Percentiles rank a stretch among this genome's conserved stretches.
phyloP scores from a whole-genome alignment of 2,797 vertebrate species.

The Silurus lanzhouensis region DNA sequence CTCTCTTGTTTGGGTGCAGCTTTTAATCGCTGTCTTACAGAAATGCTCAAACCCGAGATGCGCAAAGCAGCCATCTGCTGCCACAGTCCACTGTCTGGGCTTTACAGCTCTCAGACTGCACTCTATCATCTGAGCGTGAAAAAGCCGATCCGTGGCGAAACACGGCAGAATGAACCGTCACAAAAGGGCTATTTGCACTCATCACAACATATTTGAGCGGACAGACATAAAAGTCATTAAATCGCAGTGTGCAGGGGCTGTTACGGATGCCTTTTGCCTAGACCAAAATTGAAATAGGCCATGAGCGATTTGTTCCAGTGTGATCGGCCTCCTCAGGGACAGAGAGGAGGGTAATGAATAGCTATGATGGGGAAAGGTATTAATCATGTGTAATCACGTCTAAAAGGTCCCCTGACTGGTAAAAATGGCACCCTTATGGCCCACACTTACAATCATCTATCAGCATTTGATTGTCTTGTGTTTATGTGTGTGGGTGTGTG shows the following conservation, averaged over 20 bases:
- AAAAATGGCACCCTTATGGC: conserved; percentile 54
- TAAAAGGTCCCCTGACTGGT: conserved; percentile 51
- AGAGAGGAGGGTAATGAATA: conserved; percentile 56
- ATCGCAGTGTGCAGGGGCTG: background rate
- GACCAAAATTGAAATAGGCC: conserved; percentile 45
- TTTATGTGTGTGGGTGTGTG: conserved; percentile 4
- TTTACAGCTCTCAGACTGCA: conserved; percentile 1
- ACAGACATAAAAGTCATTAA: conserved; percentile 29
- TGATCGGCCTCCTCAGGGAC: conserved; percentile 46
- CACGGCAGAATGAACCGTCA: conserved; percentile 47
- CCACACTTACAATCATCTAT: conserved; percentile 53
- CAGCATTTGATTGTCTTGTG: conserved; percentile 47
- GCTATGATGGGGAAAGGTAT: conserved; percentile 53
- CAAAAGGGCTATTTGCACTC: conserved; percentile 50
- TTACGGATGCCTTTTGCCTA: conserved; percentile 31
- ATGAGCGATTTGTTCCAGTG: conserved; percentile 46
- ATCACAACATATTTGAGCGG: conserved; percentile 42
- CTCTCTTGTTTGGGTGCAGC: conserved; percentile 10
- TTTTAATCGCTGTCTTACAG: conserved; percentile 28
- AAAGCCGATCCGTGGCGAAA: conserved; percentile 29
- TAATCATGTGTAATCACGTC: conserved; percentile 58
- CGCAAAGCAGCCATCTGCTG: conserved; percentile 21
- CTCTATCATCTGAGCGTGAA: conserved; percentile 45
- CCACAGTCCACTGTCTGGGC: conserved; percentile 25
- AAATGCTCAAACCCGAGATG: conserved; percentile 26